Base-by-base conservation (phyloP, 2,888 invertebrate genomes). In the Eutolmus rufibarbis region DNA sequence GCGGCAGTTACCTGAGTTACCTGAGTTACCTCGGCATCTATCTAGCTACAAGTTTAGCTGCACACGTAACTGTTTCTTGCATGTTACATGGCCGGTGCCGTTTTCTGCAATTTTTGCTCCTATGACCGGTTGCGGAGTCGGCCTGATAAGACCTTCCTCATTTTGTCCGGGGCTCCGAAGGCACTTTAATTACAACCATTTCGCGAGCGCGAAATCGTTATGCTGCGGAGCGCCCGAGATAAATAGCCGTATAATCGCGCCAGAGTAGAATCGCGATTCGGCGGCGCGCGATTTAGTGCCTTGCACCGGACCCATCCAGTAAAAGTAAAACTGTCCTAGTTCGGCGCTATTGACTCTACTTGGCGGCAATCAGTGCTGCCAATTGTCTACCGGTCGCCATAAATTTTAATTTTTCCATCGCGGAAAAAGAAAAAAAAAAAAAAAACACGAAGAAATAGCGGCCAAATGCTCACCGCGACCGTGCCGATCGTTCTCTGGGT, bases 31-130 rank as follows among this genome's bases (percentile, higher is more conserved):
- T 56, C 51, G 56, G 76, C 40, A 19, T 40, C 82, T 85, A 85
- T 74, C 74, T 46, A 16, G 40, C 40, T 85, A 85, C 85, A 43
- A 74, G 85, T 85, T 74, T 74, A 74, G 74, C 85, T 85, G 85
- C 82, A 74, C 85, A 76, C 82, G 85, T 88, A 88, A 88, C 88
- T 88, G 88, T 88, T 88, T 82, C 86, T 87, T 86, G 87, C 88
- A 88, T 88, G 87, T 77, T 88, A 88, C 86, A 88, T 78, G 88
- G 79, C 84, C 79, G 78, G 88, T 88, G 87, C 87, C 86, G 86
- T 88, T 88, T 88, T 78, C 77, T 77, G 77, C 56, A 78, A 86
- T 77, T 86, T 57, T 77, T 77, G 77, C 57, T 78, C 40, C 86
- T 57, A 86, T 85, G 85, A 85, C 85, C 85, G 74, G 85, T 85